Evolutionary conservation across 1,140 invertebrate genomes (phyloP), one percentile per base, ranked within the genome.

Genomic region (Neelides sp.): DNA sequence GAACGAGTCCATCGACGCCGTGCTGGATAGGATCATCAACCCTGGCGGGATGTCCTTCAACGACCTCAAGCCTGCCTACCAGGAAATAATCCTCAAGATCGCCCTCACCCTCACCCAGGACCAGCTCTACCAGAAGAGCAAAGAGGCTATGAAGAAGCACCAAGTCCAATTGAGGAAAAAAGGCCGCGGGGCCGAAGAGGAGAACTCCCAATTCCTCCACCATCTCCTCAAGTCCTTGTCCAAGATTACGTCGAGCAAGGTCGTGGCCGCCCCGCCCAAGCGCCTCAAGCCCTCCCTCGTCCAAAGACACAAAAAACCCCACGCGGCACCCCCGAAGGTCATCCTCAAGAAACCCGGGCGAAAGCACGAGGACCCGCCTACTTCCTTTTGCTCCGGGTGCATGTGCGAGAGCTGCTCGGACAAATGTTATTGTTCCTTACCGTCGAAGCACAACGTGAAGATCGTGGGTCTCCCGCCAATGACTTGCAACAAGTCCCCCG

Each of bases 21-120:
- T 91, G 47, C 72, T 91, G 13, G 80, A 80, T 57, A 80, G 81
- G 56, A 88, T 91, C 59, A 86, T 90, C 52, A 83, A 88, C 69
- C 78, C 83, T 1, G 82, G 88, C 64, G 85, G 87, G 41, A 90
- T 91, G 85, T 87, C 83, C 19, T 91, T 88, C 68, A 90, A 89
- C 68, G 85, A 89, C 58, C 69, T 90, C 40, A 88, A 88, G 66
- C 86, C 87, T 3, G 81, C 88, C 32, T 88, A 91, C 64, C 86
- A 88, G 66, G 85, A 90, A 69, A 85, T 90, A 62, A 68, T 90
- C 22, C 65, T 90, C 35, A 88, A 89, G 69, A 69, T 90, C 44
- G 83, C 85, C 0, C 76, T 88, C 0, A 89, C 85, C 0, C 67
- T 91, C 17, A 89, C 84, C 17, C 86, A 89, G 67, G 87, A 90